Evolutionary conservation across 2,113 vertebrate species (phyloP).

Genomic region (Sclerurus mexicanus): DNA sequence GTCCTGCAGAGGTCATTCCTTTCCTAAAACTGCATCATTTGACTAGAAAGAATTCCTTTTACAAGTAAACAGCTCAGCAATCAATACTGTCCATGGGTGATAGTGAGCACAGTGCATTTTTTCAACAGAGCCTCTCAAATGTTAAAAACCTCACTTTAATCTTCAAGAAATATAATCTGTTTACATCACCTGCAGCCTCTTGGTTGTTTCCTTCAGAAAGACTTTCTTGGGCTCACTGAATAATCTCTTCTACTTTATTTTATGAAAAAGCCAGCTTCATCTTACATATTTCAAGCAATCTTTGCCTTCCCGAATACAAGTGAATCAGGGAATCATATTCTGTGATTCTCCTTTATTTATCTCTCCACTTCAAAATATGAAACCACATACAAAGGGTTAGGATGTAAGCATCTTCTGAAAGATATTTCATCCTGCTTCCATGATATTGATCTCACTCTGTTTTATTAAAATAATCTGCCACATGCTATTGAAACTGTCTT

Average conservation of each 20-base stretch:
- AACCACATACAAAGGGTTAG: not conserved
- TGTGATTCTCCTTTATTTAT: not conserved
- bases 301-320: not conserved
- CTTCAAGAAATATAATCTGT: slow-evolving; percentile 26
- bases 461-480: slow-evolving; percentile 2
- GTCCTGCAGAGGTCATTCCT: slow-evolving; percentile 36
- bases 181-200: not conserved
- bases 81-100: not conserved
- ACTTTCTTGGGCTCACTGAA: not conserved
- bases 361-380: not conserved
- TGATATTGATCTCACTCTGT: not conserved
- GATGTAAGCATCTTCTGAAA: not conserved
- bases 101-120: not conserved
- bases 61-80: not conserved
- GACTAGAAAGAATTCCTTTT: not conserved
- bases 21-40: slow-evolving; percentile 32
- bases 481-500: not conserved
- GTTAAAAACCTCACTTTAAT: slow-evolving; percentile 30
- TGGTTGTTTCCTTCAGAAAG: not conserved
- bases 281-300: not conserved
- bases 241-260: not conserved
- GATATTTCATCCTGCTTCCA: not conserved
- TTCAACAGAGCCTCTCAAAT: slow-evolving; percentile 27
- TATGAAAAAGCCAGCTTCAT: not conserved
- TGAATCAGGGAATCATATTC: not conserved